Percentiles rank a stretch among this genome's conserved stretches.
phyloP scores from a whole-genome alignment of 2,113 vertebrate species.

The Dipodomys stephensi region DNA sequence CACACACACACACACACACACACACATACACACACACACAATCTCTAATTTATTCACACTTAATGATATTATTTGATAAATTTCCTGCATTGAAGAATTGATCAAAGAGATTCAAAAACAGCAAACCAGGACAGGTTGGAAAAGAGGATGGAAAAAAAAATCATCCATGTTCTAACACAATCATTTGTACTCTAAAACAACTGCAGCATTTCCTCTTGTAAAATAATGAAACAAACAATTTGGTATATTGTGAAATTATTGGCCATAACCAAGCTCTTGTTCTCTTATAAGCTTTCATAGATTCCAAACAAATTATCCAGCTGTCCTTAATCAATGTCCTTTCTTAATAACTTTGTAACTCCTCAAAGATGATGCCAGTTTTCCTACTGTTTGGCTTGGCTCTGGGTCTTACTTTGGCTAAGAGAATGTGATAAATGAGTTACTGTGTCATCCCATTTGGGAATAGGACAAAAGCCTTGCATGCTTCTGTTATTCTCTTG shows the following conservation, averaged over 20 bases:
- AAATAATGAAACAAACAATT: neutral
- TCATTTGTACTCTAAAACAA: neutral
- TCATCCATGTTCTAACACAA: neutral
- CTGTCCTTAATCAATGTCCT: neutral
- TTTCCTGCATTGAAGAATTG: neutral
- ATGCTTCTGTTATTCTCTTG: neutral
- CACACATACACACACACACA: too few relatives aligned
- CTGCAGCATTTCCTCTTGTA: neutral
- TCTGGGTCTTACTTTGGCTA: neutral
- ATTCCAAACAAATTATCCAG: neutral
- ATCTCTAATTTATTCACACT: neutral
- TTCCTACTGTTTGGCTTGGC: neutral
- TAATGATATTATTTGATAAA: neutral
- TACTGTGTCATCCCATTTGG: neutral
- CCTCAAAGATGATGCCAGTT: neutral
- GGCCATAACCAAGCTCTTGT: neutral
- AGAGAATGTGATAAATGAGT: neutral
- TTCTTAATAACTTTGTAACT: neutral
- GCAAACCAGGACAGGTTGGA: neutral
- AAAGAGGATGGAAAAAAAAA: neutral
- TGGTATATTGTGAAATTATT: neutral
- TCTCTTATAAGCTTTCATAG: neutral
- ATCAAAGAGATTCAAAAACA: neutral
- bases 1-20: too few relatives aligned
- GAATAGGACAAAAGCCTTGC: neutral